These are phyloP conservation scores for Harpalus rubripes DNA, from an alignment of 2,888 invertebrate genomes.

Conservation along the genomic window DNA sequence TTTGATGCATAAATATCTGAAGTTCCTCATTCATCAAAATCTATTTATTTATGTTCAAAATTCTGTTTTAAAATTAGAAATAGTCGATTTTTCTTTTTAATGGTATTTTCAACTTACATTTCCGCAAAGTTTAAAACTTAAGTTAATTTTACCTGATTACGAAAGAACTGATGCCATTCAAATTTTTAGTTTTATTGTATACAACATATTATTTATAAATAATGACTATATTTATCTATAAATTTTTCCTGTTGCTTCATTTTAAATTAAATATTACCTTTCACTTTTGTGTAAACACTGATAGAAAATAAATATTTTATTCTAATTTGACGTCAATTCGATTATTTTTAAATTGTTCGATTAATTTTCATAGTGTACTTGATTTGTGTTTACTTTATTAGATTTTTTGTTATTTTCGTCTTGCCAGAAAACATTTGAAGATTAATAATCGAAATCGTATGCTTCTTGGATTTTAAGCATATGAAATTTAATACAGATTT, in stretches of 20 bases:
- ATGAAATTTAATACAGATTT: constrained; percentile 47
- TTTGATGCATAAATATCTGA: background rate
- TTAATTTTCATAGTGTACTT: background rate
- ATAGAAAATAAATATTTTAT: constrained; percentile 34
- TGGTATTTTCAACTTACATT: constrained; percentile 7
- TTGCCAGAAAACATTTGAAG: background rate
- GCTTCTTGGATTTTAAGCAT: constrained; percentile 4
- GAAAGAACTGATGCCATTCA: background rate
- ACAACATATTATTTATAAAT: background rate
- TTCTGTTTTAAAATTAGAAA: constrained; percentile 9
- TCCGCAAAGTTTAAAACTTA: constrained; percentile 1
- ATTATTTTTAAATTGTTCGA: background rate
- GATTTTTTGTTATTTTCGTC: constrained; percentile 3
- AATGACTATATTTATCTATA: background rate
- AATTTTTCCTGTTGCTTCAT: background rate
- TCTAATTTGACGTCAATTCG: constrained; percentile 22
- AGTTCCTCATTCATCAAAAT: background rate
- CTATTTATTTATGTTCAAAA: constrained; percentile 16
- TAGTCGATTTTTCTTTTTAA: constrained; percentile 19
- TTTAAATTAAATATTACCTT: background rate
- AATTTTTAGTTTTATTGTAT: background rate
- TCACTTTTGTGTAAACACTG: constrained; percentile 14
- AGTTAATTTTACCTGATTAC: constrained; percentile 4
- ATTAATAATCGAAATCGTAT: constrained; percentile 11
- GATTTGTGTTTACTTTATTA: background rate